Base-by-base conservation (phyloP, 2,888 invertebrate genomes). In the Aplocera efformata region DNA sequence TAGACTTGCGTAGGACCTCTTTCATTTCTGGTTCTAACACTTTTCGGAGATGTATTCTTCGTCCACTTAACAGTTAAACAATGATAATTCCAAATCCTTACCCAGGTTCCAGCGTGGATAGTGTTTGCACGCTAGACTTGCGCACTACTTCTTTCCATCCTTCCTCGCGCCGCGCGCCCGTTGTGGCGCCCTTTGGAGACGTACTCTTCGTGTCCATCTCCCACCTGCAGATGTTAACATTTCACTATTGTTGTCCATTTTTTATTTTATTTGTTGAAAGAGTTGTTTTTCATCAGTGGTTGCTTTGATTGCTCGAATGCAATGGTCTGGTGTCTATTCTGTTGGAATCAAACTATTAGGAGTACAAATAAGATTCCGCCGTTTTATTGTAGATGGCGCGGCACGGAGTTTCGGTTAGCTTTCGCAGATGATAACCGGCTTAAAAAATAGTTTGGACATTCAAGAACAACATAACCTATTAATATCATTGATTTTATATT, bases 61-160 rank as follows among this genome's bases (percentile, higher is more conserved):
- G 61, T 63, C 7, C 20, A n/a, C 28, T 38, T 28, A 10, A 35
- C 35, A 29, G 22, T 11, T 31, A 8, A 17, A 3, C 5, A 17
- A 5, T n/a, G n/a, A n/a, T n/a, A 20, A 24, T 7, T 20, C 7
- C 7, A 23, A 50, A 5, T 20, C 20, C 70, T 59, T 48, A 88
- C 88, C 88, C 88, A 37, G 88, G 86, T 48, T 89, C 88, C 1
- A 86, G 73, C 1, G 85, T 79, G 40, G 85, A 85, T 45, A 80
- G 82, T 53, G 88, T 72, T 64, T 91, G 91, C 13, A 92, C 91
- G 43, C 92, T 92, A 42, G 92, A 96, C 89, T 95, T 96, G 72
- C 96, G 91, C 21, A 96, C 95, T 29, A 98, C 98, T 84, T 98
- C 98, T 73, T 98, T 98, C 98, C 98, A 98, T 7, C 98, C 98